Conservation (phyloP, 2,888 invertebrate species). For the Eurytoma adleriae region DNA sequence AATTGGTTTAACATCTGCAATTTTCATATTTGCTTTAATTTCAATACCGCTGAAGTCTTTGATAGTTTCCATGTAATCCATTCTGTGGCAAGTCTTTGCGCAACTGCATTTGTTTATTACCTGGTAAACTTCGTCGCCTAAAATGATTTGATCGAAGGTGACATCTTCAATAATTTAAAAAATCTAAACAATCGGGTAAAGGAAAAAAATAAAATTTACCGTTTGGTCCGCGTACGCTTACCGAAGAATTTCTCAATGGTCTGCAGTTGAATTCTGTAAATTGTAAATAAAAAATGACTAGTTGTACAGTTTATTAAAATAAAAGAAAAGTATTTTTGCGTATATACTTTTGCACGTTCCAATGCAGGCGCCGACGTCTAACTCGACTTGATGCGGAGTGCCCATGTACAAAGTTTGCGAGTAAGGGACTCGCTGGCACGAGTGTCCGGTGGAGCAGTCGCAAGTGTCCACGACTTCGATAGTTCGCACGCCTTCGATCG, state of each 20-base stretch:
- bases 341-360: constrained; percentile 73
- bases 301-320: not conserved
- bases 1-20: constrained; percentile 69
- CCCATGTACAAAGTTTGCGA: constrained; percentile 72
- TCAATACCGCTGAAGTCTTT: constrained; percentile 74
- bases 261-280: constrained; percentile 70
- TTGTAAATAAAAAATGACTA: not conserved
- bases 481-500: constrained; percentile 72
- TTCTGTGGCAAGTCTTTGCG: constrained; percentile 73
- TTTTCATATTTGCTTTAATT: constrained; percentile 68
- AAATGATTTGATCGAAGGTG: constrained; percentile 10
- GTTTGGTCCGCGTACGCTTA: constrained; percentile 74
- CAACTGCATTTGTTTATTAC: constrained; percentile 76
- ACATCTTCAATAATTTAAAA: not conserved
- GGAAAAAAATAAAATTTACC: constrained; percentile 64
- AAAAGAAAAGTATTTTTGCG: not conserved
- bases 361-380: constrained; percentile 74
- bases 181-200: not conserved
- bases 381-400: constrained; percentile 73
- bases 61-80: constrained; percentile 75
- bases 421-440: constrained; percentile 71
- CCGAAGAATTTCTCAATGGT: constrained; percentile 72
- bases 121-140: constrained; percentile 72
- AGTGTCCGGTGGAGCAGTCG: constrained; percentile 69
- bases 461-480: constrained; percentile 73